Percentiles rank a stretch among this genome's conserved stretches.
Conservation (phyloP, 1,140 invertebrate species). For the Anastatus disparis region DNA sequence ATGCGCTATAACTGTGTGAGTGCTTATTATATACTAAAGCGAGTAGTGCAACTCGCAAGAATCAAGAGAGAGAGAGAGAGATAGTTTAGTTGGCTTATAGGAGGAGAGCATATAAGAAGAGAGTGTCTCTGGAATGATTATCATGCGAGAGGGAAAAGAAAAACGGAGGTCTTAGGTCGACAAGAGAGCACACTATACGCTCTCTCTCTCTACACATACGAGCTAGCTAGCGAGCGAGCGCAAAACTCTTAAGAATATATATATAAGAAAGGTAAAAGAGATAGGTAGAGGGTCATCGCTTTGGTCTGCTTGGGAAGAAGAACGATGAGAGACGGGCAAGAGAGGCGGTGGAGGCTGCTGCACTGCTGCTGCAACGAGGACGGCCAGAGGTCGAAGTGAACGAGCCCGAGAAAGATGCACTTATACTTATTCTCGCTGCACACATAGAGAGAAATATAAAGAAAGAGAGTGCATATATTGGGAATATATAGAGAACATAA, state of each 20-base stretch:
- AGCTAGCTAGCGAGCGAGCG: slow-evolving; percentile 4
- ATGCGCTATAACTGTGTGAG: not conserved
- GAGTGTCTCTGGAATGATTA: slow-evolving; percentile 40
- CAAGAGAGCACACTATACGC: not conserved
- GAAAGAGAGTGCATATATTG: too few species aligned
- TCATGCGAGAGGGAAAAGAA: slow-evolving; percentile 32
- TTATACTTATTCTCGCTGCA: too few species aligned
- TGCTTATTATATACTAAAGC: too few species aligned
- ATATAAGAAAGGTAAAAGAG: too few species aligned
- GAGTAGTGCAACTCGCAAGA: too few species aligned
- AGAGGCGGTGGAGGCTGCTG: not conserved
- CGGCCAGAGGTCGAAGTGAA: slow-evolving; percentile 22
- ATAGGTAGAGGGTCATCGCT: slow-evolving; percentile 14
- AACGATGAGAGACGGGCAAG: not conserved
- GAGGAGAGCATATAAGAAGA: not conserved
- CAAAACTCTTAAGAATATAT: too few species aligned
- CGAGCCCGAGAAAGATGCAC: not conserved
- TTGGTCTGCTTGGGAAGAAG: not conserved
- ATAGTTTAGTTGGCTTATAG: too few species aligned
- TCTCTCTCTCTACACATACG: not conserved
- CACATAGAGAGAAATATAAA: not conserved
- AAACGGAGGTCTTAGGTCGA: slow-evolving; percentile 39
- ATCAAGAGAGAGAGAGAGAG: not conserved
- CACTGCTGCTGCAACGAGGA: not conserved
- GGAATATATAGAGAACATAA: too few species aligned